Base-by-base conservation (phyloP, 1,140 invertebrate species). In the Phymorhynchus buccinoides region DNA sequence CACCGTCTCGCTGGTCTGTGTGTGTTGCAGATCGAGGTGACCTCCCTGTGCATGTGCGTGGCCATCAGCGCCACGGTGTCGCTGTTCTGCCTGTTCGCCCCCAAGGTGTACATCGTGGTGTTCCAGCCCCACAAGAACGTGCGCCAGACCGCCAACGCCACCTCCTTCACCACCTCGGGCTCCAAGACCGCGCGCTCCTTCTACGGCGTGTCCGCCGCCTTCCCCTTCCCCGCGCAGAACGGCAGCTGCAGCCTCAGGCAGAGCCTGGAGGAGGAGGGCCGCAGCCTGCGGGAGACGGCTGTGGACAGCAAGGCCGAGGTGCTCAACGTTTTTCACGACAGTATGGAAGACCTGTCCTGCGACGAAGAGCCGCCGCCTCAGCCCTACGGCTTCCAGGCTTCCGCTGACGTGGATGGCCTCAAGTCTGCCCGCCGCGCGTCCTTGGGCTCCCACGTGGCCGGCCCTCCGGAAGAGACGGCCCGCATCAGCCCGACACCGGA, bases 121-220 rank as follows among this genome's bases (percentile, higher is more conserved):
- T 96, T 96, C 89, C 96, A 96, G 89, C 96, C 96, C 0, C 95
- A 96, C 90, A 96, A 96, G 89, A 96, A 96, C 89, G 95, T 96
- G 1, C 94, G 96, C 9, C 90, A 92, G 84, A 88, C 87, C n/a
- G 86, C 89, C 0, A 82, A 88, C 3, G 83, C 87, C n/a, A 87
- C 89, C 1, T 83, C 88, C 1, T 84, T 88, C 12, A 87, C 88
- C n/a, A 78, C 88, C 22, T 87, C 89, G 35, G 87, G 37, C 80
- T 86, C 85, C 71, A 88, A 88, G 48, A 86, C 56, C 39, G 78
- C 48, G 32, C 83, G 88, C 18, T 80, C 85, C n/a, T 88, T 84
- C 80, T 88, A 83, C 79, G 83, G 82, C 73, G 32, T 56, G 16
- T 56, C 86, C 2, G 52, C 85, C 0, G 66, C 73, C 9, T 73